These are phyloP conservation scores for Drosophila melanica DNA, from an alignment of 1,140 invertebrate genomes.

Conservation along the genomic window DNA sequence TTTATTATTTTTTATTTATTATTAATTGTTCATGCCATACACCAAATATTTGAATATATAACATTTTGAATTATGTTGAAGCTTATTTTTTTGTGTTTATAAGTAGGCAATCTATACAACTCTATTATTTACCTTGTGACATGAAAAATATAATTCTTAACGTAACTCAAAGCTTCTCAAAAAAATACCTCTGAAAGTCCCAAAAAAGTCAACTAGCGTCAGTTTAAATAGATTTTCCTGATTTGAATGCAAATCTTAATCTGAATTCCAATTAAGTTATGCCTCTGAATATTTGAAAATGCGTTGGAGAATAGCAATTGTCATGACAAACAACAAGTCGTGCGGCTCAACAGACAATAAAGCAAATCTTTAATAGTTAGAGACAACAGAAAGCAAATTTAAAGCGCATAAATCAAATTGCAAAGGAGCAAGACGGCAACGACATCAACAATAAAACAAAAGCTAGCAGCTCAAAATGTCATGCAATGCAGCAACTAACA, in stretches of 20 bases:
- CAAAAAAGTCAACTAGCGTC: too few relatives aligned
- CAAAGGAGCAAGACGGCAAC: slow-evolving; percentile 34
- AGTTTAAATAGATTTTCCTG: neutral
- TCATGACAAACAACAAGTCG: slow-evolving; percentile 24
- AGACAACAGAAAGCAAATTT: slow-evolving; percentile 52
- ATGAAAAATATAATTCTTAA: too few relatives aligned
- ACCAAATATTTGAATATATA: too few relatives aligned
- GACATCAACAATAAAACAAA: slow-evolving; percentile 26
- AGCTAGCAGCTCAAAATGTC: slow-evolving; percentile 29
- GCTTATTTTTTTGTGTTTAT: too few relatives aligned
- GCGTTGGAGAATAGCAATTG: slow-evolving; percentile 29
- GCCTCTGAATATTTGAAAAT: slow-evolving; percentile 14
- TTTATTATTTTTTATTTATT: too few relatives aligned
- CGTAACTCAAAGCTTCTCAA: too few relatives aligned
- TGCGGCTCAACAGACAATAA: slow-evolving; percentile 41
- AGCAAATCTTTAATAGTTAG: slow-evolving; percentile 43
- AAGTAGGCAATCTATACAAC: too few relatives aligned
- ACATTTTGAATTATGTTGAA: too few relatives aligned
- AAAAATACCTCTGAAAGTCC: neutral
- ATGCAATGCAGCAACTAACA: neutral
- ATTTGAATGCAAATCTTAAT: neutral
- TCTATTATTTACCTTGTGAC: too few relatives aligned
- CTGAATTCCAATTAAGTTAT: slow-evolving; percentile 15
- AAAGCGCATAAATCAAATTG: slow-evolving; percentile 75
- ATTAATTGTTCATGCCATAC: too few relatives aligned